These are phyloP conservation scores for Eueides isabella DNA, from an alignment of 1,140 invertebrate species.

Conservation along the genomic window DNA sequence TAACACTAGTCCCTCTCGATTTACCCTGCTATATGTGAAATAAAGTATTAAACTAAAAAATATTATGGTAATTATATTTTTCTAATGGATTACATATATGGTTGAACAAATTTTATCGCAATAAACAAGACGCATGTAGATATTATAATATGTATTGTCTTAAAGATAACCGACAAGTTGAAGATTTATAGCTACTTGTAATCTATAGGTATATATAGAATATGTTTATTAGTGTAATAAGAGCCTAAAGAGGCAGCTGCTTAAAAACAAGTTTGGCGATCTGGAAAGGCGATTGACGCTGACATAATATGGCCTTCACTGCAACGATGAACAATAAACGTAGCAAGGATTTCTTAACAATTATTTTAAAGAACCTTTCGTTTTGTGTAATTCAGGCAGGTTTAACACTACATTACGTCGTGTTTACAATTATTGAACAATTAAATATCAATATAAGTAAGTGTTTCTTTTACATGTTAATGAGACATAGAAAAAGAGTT, in stretches of 20 bases:
- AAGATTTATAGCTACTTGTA: not conserved
- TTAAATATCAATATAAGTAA: not conserved
- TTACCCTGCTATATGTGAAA: no score
- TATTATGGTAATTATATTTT: no score
- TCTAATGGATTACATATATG: no score
- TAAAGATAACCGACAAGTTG: not conserved
- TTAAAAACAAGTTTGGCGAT: slow-evolving; percentile 53
- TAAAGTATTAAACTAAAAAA: no score
- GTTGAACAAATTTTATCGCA: no score
- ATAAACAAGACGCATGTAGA: no score
- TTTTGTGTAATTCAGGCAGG: slow-evolving; percentile 27
- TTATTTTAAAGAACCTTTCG: slow-evolving; percentile 32
- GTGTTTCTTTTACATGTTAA: not conserved
- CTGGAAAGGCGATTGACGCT: slow-evolving; percentile 53
- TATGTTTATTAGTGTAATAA: slow-evolving; percentile 7
- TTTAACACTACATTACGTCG: slow-evolving; percentile 9
- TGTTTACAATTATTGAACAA: not conserved
- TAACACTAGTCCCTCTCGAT: no score
- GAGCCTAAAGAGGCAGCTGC: slow-evolving; percentile 40
- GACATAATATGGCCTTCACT: slow-evolving; percentile 62
- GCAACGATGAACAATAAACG: slow-evolving; percentile 49
- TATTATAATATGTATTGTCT: no score
- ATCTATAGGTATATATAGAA: not conserved
- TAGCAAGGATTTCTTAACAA: slow-evolving; percentile 44
- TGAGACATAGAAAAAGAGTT: not conserved